Conservation (phyloP, 2,888 invertebrate species). For the Euplexia lucipara region DNA sequence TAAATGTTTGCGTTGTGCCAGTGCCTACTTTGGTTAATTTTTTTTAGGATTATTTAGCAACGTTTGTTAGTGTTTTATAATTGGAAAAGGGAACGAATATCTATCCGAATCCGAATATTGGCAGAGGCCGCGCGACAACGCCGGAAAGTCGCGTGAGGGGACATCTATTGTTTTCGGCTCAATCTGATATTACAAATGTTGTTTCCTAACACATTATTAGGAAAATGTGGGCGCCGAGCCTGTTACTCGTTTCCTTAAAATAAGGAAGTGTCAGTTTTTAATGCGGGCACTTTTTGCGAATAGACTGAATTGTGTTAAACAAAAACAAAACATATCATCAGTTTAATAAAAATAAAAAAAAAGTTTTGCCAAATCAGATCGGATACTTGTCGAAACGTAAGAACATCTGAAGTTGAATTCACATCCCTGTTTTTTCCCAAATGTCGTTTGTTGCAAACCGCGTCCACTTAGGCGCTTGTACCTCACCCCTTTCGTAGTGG, state of each 20-base stretch:
- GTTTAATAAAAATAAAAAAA: not conserved
- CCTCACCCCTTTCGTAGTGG: constrained; percentile 25
- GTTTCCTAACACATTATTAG: constrained; percentile 24
- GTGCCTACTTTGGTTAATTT: constrained; percentile 66
- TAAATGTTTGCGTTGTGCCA: constrained; percentile 77
- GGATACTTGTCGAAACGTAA: not conserved
- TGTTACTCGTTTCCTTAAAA: constrained; percentile 17
- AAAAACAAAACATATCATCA: not conserved
- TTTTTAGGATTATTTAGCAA: constrained; percentile 65
- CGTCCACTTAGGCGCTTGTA: constrained; percentile 31
- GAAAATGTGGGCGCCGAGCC: not conserved
- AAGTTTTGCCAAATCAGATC: not conserved
- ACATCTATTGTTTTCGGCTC: constrained; percentile 22
- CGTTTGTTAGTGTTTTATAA: constrained; percentile 54
- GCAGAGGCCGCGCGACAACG: constrained; percentile 3
- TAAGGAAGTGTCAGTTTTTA: not conserved
- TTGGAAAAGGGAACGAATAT: constrained; percentile 20
- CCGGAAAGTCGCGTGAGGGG: constrained; percentile 19
- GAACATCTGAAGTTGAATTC: not conserved
- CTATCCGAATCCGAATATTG: constrained; percentile 35
- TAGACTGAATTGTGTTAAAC: constrained; percentile 5
- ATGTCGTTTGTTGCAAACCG: constrained; percentile 16
- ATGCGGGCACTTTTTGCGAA: not conserved
- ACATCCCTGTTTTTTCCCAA: constrained; percentile 3
- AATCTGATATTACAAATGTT: constrained; percentile 36